Base-by-base conservation (phyloP, 2,888 invertebrate species). In the Barypeithes pellucidus region DNA sequence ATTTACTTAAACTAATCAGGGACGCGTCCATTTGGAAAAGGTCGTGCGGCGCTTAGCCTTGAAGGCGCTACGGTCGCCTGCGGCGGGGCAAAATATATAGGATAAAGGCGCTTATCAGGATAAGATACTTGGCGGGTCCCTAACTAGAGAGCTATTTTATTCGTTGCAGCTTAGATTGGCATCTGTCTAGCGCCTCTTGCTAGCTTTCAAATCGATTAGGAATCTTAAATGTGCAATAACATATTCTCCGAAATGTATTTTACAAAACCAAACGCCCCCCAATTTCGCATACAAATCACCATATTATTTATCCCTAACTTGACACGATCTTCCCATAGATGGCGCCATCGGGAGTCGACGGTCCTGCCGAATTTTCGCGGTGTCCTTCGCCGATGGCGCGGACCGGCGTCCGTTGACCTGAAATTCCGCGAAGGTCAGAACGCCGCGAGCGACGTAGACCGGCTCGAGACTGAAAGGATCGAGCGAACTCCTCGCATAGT, bases 381-480 rank as follows among this genome's bases (percentile, higher is more conserved):
- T 43, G 72, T 50, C 72, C 72, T 67, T 72, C 72, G 66, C 22
- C 62, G 70, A 43, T 33, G 63, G 63, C 62, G 69, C 50, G 50
- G 41, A 41, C 18, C 14, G 62, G 43, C 61, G 67, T 73, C 66
- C 73, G 22, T 70, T 73, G 73, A 73, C 73, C 73, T 73, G 69
- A 61, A 73, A 69, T 73, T 73, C 68, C 69, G 73, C 69, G 69
- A 69, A 69, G 69, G 66, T 69, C 66, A 61, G 41, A 66, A 36
- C 50, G 69, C 69, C 73, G 73, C 52, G 39, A 68, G 69, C 73
- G n/a, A 29, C 65, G 54, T 50, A 72, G 72, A 72, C 72, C 67
- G 72, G 61, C 66, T 67, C 72, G 66, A 60, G 67, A 72, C 67
- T 66, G 8, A 52, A 45, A 60, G 45, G 67, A 67, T 50, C 45